Evolutionary conservation across 2,113 vertebrate genomes (phyloP).

Genomic region (Megaleporinus macrocephalus): DNA sequence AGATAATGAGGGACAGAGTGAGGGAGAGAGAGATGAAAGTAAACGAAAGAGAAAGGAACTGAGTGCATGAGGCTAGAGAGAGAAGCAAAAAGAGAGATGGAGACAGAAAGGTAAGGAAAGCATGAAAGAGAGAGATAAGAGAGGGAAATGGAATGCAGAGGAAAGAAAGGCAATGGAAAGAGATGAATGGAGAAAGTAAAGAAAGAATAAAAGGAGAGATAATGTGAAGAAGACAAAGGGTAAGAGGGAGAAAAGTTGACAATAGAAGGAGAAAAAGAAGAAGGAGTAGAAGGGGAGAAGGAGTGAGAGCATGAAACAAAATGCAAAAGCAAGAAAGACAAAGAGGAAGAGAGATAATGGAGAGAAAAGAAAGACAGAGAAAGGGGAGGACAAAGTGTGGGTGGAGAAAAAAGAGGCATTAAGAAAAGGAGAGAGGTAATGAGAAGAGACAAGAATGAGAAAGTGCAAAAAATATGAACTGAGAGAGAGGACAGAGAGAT

Average conservation of each 20-base stretch:
- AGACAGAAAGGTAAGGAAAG: neutral
- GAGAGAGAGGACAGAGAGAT: neutral
- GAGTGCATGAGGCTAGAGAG: neutral
- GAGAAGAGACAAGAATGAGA: no score
- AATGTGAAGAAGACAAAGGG: neutral
- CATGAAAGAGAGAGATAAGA: neutral
- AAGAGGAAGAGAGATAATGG: neutral
- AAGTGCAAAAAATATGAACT: neutral
- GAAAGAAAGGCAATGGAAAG: neutral
- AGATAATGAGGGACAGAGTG: slow-evolving; percentile 4
- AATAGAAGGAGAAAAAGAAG: no score
- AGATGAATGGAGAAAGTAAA: neutral
- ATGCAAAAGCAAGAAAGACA: neutral
- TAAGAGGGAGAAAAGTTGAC: no score
- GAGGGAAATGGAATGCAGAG: neutral
- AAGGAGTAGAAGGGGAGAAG: neutral
- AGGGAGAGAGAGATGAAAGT: neutral
- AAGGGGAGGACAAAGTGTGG: neutral
- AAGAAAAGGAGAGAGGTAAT: no score
- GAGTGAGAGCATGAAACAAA: neutral
- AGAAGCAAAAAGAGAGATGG: neutral
- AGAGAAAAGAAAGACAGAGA: neutral
- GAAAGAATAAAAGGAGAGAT: neutral
- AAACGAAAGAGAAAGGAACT: neutral
- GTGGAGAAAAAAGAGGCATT: neutral